Conservation (phyloP, 1,140 invertebrate species). For the Ceratina japonica region DNA sequence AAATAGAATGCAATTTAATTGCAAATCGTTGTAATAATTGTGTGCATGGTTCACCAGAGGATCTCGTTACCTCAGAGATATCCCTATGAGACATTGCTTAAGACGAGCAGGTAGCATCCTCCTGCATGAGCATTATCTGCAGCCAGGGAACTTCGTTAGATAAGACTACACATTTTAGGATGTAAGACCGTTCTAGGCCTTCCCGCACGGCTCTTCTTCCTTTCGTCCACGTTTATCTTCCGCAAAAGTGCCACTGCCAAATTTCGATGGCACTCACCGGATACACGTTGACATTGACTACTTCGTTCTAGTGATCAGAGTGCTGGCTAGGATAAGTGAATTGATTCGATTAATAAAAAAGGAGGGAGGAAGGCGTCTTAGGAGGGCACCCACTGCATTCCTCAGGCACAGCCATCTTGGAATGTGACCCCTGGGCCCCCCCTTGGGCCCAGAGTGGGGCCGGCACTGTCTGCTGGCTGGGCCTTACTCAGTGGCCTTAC, state of each 20-base stretch:
- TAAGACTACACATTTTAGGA: conserved; percentile 60
- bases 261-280: conserved; percentile 37
- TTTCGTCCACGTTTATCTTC: conserved; percentile 35
- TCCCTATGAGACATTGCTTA: conserved; percentile 81
- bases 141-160: conserved; percentile 60
- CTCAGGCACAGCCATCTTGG: conserved; percentile 80
- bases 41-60: not conserved
- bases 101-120: conserved; percentile 74
- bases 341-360: conserved; percentile 73
- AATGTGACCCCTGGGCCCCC: conserved; percentile 79
- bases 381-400: conserved; percentile 80
- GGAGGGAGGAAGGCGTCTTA: conserved; percentile 70
- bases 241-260: conserved; percentile 35
- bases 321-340: conserved; percentile 72
- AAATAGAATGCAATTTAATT: conserved; percentile 14
- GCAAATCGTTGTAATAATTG: conserved; percentile 14
- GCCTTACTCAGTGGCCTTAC: no score
- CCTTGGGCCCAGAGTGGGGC: conserved; percentile 70
- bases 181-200: conserved; percentile 52
- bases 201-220: conserved; percentile 34
- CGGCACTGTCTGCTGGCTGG: conserved; percentile 56
- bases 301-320: conserved; percentile 37
- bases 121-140: conserved; percentile 73
- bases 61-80: conserved; percentile 78
- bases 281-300: conserved; percentile 42